Evolutionary conservation across 2,797 vertebrate species (phyloP).

Genomic region (Lepus oiostolus): DNA sequence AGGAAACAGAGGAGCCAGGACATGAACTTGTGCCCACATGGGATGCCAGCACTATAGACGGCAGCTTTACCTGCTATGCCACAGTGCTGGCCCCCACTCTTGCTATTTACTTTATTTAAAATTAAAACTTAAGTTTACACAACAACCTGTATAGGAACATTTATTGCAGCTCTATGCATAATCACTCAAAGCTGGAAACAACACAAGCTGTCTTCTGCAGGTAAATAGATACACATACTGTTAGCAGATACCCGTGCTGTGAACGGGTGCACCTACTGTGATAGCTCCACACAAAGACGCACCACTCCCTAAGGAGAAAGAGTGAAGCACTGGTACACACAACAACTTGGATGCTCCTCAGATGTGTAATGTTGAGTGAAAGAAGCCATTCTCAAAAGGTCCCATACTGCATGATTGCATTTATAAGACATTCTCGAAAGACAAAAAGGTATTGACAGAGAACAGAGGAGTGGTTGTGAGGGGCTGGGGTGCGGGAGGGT

Average conservation of each 20-base stretch:
- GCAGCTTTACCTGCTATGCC: no score
- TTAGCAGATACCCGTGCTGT: neutral
- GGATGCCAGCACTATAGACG: no score
- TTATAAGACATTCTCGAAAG: constrained; percentile 19
- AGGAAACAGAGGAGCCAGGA: no score
- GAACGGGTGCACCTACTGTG: fast-evolving
- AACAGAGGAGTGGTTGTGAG: neutral
- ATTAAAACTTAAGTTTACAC: neutral
- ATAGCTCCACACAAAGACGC: neutral
- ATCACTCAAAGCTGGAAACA: neutral
- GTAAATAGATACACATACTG: neutral
- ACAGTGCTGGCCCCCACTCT: no score
- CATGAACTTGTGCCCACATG: no score
- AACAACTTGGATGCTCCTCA: neutral
- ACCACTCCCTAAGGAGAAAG: neutral
- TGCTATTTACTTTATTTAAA: no score
- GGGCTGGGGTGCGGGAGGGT: fast-evolving
- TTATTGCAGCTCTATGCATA: neutral
- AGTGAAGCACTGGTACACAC: neutral
- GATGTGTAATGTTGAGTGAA: neutral
- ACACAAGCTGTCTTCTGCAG: neutral
- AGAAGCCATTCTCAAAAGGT: neutral
- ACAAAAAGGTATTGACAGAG: neutral
- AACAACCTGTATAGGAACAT: neutral
- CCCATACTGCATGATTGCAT: neutral